A percentile compares a stretch with the other conserved stretches of the same genome.
Evolutionary conservation across 2,113 vertebrate genomes (phyloP).

Genomic region (Notiomystis cincta): DNA sequence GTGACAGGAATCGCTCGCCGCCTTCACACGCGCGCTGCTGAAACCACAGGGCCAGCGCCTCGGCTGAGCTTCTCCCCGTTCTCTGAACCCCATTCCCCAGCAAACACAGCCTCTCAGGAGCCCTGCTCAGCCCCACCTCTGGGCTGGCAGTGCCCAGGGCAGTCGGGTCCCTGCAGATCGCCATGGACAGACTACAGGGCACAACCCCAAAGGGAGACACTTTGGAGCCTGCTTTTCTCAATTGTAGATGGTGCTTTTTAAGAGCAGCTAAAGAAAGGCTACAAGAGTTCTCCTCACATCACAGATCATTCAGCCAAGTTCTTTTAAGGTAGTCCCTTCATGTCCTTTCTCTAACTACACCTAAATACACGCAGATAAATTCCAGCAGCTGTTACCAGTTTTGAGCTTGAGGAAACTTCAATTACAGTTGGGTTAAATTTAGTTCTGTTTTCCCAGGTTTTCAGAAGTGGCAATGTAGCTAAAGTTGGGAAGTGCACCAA

Average conservation of each 20-base stretch:
- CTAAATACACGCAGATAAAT: not conserved
- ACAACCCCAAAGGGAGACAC: not conserved
- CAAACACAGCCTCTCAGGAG: rapidly evolving
- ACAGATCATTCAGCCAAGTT: not conserved
- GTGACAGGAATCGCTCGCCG: not conserved
- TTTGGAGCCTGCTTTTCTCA: not conserved
- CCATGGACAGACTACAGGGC: not conserved
- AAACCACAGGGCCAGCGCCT: not conserved
- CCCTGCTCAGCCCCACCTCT: not conserved
- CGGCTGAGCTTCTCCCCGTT: rapidly evolving
- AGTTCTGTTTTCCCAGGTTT: not conserved
- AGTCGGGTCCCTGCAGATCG: not conserved
- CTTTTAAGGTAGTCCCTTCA: not conserved
- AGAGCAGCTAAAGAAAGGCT: not conserved
- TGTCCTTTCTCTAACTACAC: not conserved
- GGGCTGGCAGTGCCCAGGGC: not conserved
- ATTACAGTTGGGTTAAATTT: not conserved
- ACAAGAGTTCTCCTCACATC: not conserved
- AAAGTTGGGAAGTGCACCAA: not conserved
- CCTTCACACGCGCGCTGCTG: rapidly evolving
- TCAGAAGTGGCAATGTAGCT: not conserved
- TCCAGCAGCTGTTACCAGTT: not conserved
- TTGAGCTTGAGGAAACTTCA: not conserved
- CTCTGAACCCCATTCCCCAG: not conserved
- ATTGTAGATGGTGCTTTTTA: not conserved